Conservation (phyloP, 1,140 invertebrate genomes). For the Apis laboriosa region DNA sequence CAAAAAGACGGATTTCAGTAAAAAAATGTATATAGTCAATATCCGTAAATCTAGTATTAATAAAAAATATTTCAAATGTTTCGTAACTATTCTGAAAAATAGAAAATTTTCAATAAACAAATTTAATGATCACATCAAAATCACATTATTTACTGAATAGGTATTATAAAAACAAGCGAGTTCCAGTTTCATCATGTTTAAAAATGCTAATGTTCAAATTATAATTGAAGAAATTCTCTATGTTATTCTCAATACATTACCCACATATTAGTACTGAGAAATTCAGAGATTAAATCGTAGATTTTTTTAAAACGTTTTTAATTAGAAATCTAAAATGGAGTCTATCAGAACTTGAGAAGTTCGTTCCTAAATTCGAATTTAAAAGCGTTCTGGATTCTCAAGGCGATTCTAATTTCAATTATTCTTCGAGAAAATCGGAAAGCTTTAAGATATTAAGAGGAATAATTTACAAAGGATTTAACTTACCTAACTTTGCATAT, state of each 20-base stretch:
- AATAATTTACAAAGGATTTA: background rate
- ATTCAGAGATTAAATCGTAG: background rate
- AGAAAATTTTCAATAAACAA: too few relatives aligned
- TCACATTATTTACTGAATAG: too few relatives aligned
- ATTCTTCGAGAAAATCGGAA: background rate
- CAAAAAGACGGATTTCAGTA: too few relatives aligned
- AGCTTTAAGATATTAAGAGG: background rate
- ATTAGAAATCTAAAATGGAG: background rate
- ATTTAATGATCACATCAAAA: too few relatives aligned
- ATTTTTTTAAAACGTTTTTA: slow-evolving; percentile 8
- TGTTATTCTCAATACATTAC: background rate
- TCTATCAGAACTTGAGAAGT: background rate
- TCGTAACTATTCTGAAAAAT: too few relatives aligned
- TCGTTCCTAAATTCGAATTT: slow-evolving; percentile 4
- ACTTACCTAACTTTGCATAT: background rate
- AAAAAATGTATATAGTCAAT: too few relatives aligned
- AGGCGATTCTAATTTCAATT: slow-evolving; percentile 3
- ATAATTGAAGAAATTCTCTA: background rate
- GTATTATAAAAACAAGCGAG: too few relatives aligned
- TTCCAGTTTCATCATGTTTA: too few relatives aligned
- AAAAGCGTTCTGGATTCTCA: background rate
- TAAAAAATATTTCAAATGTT: too few relatives aligned
- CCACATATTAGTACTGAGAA: background rate
- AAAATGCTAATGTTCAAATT: background rate
- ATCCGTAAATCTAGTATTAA: too few relatives aligned